These are phyloP conservation scores for Caretta caretta DNA, from an alignment of 2,113 vertebrate species.

Conservation along the genomic window DNA sequence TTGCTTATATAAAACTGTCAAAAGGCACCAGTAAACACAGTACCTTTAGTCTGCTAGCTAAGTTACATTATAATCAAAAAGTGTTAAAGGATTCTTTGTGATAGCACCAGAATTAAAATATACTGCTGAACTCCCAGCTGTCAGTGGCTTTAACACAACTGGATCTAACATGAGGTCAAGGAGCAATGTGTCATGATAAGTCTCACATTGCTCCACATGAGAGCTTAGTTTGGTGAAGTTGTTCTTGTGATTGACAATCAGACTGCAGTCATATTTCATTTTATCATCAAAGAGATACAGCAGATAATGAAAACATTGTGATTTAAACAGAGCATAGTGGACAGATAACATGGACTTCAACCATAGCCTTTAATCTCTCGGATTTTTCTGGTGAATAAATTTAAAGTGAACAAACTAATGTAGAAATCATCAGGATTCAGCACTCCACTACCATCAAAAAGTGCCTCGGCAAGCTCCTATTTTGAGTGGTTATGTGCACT, in stretches of 20 bases:
- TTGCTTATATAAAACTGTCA: constrained; percentile 44
- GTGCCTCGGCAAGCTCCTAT: constrained; percentile 6
- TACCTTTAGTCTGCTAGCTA: not conserved
- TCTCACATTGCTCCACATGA: not conserved
- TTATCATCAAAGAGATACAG: constrained; percentile 3
- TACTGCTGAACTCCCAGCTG: not conserved
- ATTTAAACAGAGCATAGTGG: constrained; percentile 37
- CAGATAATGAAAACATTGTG: not conserved
- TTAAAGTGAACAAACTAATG: not conserved
- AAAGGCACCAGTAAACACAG: constrained; percentile 51
- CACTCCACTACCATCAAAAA: not conserved
- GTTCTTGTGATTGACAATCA: constrained; percentile 4
- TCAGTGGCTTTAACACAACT: constrained; percentile 39
- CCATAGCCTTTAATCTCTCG: constrained; percentile 1
- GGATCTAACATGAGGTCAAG: not conserved
- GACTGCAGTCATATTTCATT: constrained; percentile 44
- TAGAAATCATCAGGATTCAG: not conserved
- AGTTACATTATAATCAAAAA: constrained; percentile 61
- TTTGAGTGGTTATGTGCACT: not conserved
- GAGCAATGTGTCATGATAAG: not conserved
- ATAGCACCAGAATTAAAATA: constrained; percentile 47
- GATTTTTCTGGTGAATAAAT: constrained; percentile 1
- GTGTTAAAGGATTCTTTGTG: constrained; percentile 45
- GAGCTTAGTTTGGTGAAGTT: constrained; percentile 7
- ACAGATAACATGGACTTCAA: constrained; percentile 25